Evolutionary conservation across 1,140 invertebrate species (phyloP), one percentile per base, ranked within the genome.

Genomic region (Dermatophagoides farinae): DNA sequence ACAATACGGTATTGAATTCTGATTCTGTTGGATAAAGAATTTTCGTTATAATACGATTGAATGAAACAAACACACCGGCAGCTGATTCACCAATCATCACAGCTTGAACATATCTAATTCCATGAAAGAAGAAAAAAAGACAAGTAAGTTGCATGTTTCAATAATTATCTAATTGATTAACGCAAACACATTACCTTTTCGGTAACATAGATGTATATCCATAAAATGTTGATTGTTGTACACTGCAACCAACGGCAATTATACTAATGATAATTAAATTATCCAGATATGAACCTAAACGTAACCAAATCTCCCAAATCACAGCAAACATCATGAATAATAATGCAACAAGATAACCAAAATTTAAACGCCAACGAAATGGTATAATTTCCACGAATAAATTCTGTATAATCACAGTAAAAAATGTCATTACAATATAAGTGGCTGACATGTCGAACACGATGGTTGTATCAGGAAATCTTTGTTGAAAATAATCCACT

Each of bases 151-250:
- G 9, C 9, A 41, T 41, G 40, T 10, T 10, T 16, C 41, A 43
- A 16, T 43, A 5, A 16, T 43, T 18, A 43, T 43, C n/a, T 43
- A 16, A 6, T 38, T 55, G 18, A 55, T n/a, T n/a, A n/a, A n/a
- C n/a, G n/a, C 53, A 31, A 31, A 4, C 31, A 31, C 2, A 31
- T 55, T 55, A 55, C 53, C 25, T 55, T 60, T 81, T 81, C 18
- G 88, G 88, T 59, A 92, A 73, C 81, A 89, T 90, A 61, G 86
- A 88, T 1, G 87, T 88, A 68, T 88, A 91, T 10, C 88, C 88
- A 70, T 92, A 92, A 72, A 90, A 91, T 71, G 86, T 89, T 0
- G 86, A 88, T 73, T 92, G 88, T 71, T 92, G 88, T 50, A 91
- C 82, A 72, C 86, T 88, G 68, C 87, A 90, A 16, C 88, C 88